phyloP scores from a whole-genome alignment of 2,797 vertebrate species.

The Ptychobarbus kaznakovi region DNA sequence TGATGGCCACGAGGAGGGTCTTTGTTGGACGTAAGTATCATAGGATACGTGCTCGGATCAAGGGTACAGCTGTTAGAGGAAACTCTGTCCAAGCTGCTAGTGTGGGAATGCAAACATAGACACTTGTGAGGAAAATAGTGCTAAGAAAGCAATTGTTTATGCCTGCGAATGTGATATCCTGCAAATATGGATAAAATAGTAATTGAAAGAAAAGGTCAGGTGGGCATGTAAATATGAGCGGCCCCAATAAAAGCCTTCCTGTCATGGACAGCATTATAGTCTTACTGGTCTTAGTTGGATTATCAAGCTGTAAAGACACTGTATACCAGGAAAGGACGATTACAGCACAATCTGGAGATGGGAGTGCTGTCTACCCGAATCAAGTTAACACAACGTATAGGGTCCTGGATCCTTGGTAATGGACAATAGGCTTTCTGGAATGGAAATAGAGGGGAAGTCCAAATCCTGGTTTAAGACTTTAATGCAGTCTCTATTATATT shows the following conservation, averaged over 20 bases:
- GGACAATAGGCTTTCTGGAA: constrained; percentile 3
- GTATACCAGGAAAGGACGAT: constrained; percentile 10
- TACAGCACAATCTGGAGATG: background rate
- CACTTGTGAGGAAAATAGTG: background rate
- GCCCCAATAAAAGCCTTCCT: background rate
- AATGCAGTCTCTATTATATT: constrained; percentile 12
- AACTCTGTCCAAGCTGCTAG: constrained; percentile 8
- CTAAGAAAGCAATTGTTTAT: background rate
- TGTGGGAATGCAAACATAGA: constrained; percentile 21
- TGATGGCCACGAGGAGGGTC: constrained; percentile 41
- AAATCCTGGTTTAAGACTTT: constrained; percentile 36
- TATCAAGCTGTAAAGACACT: constrained; percentile 9
- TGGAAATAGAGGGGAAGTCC: background rate
- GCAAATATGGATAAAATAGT: background rate
- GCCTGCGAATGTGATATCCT: background rate
- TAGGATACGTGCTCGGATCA: constrained; percentile 29
- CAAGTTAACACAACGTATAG: background rate
- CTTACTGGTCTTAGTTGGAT: constrained; percentile 31
- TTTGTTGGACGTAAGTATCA: constrained; percentile 44
- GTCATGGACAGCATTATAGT: constrained; percentile 28
- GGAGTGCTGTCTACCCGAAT: constrained; percentile 1
- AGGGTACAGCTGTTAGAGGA: constrained; percentile 24
- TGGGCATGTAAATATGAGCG: background rate
- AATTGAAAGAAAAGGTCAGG: constrained; percentile 1
- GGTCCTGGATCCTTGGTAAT: constrained; percentile 5